Evolutionary conservation across 2,113 vertebrate species (phyloP), one percentile per base, ranked within the genome.

Genomic region (western clawed frog (Xenopus tropicalis)): DNA sequence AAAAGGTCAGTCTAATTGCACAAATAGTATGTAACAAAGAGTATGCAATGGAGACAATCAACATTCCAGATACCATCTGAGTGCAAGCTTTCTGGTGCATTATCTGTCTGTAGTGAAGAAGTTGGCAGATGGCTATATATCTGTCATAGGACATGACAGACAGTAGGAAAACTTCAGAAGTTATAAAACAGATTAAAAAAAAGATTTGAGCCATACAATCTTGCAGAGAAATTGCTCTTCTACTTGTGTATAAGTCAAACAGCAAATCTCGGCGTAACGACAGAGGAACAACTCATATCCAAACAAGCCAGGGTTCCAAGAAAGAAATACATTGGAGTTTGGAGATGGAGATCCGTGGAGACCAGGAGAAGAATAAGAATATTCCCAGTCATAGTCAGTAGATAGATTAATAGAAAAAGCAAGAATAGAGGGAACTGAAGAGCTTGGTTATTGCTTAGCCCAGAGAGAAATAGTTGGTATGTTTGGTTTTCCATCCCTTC

Each of bases 121-220:
- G 29, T 1, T 7, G 29, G 6, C 29, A 37, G 6, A 37, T 37
- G 6, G 29, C 29, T 4, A 37, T 37, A 7, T 37, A 37, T 37
- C 29, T 37, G 5, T 37, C 29, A 37, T 37, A 37, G 2, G 29
- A 37, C 83, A 82, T 83, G 20, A 71, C 81, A 21, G 77, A 72
- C 3, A 84, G 83, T 2, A 66, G 78, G 24, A 79, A 62, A 16
- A 83, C 0, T 46, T 84, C 81, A 71, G 74, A 70, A 1, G 76
- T 79, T 14, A 75, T 80, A 44, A 83, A 79, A 9, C 82, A 78
- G 12, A 83, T 79, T 68, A 84, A 66, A 2, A 82, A 75, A 63
- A 84, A 83, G 17, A 84, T 78, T 23, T 84, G 81, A 63, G 74
- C 14, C 20, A 83, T 79, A 48, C 84, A 86, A 24, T 69, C 82